Evolutionary conservation across 2,797 vertebrate genomes (phyloP).

Genomic region (Rousettus madagascariensis): DNA sequence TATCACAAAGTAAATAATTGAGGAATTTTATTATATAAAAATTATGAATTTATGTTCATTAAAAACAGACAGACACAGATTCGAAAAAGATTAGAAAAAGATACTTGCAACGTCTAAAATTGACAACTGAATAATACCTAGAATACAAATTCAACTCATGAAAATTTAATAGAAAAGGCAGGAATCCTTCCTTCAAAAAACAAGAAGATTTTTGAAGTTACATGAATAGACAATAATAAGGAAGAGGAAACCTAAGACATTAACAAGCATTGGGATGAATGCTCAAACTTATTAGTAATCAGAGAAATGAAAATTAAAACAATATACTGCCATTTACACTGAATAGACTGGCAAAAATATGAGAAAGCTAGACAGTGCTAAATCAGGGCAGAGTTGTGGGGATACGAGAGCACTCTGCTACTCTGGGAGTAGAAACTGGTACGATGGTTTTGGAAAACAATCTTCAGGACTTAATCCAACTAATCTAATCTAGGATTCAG

Average conservation of each 20-base stretch:
- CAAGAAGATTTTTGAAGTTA: not conserved
- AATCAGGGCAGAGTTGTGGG: not conserved
- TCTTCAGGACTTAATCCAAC: not conserved
- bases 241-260: not conserved
- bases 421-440: not conserved
- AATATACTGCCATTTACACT: not conserved
- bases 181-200: not conserved
- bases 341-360: not conserved
- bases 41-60: not conserved
- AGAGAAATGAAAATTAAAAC: conserved; percentile 40
- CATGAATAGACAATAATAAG: conserved; percentile 7
- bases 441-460: not conserved
- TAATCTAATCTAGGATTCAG: not conserved
- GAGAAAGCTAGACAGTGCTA: not conserved
- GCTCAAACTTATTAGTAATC: not conserved
- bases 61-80: not conserved
- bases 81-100: conserved; percentile 2
- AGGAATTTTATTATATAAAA: not conserved
- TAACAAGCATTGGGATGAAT: not conserved
- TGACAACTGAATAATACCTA: not conserved
- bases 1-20: not conserved
- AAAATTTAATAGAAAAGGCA: conserved; percentile 28
- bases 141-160: not conserved
- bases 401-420: not conserved
- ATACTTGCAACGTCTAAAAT: not conserved